Evolutionary conservation across 2,113 vertebrate genomes (phyloP).

Genomic region (Antechinus flavipes): DNA sequence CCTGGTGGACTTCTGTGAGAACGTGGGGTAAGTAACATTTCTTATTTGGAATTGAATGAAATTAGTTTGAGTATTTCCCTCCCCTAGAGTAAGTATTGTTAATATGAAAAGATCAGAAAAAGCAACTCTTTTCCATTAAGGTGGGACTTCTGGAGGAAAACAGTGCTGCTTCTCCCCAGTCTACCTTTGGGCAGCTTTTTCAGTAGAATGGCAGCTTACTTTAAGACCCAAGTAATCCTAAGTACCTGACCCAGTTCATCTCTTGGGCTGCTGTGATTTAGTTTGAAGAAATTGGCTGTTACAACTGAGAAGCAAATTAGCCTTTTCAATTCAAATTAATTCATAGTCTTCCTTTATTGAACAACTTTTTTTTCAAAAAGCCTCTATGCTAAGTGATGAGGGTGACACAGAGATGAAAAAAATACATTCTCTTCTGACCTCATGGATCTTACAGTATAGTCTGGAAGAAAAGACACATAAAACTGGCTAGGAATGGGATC

Average conservation of each 20-base stretch:
- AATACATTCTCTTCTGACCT: neutral
- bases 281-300: neutral
- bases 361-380: neutral
- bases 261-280: neutral
- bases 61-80: neutral
- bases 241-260: neutral
- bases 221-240: neutral
- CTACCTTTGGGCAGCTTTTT: neutral
- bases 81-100: neutral
- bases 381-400: neutral
- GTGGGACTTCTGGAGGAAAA: neutral
- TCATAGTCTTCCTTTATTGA: neutral
- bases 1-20: conserved; percentile 93
- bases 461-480: neutral
- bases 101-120: neutral
- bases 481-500: neutral
- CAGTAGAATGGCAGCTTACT: neutral
- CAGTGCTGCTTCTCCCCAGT: neutral
- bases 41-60: neutral
- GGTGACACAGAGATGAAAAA: neutral
- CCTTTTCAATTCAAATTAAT: neutral
- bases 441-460: neutral
- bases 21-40: conserved; percentile 84
- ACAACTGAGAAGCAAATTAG: neutral
- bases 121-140: neutral